Evolutionary conservation across 2,797 vertebrate species (phyloP).

Genomic region (Toxotes lorentzi): DNA sequence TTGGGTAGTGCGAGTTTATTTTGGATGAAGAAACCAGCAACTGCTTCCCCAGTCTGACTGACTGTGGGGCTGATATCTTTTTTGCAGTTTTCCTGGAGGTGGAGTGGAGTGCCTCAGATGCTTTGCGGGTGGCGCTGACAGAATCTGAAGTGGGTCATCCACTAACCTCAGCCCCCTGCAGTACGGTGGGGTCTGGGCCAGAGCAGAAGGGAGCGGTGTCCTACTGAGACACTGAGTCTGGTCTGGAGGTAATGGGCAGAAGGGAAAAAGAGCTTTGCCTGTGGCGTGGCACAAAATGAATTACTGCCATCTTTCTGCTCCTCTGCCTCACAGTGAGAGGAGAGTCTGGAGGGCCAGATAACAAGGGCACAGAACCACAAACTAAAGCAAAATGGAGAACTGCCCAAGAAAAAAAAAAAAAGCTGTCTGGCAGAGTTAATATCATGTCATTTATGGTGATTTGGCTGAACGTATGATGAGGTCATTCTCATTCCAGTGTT

Average conservation of each 20-base stretch:
- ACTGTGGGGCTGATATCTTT: constrained; percentile 41
- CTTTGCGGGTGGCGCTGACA: constrained; percentile 60
- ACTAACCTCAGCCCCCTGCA: constrained; percentile 64
- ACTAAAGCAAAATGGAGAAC: constrained; percentile 72
- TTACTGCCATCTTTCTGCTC: constrained; percentile 81
- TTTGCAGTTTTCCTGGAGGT: constrained; percentile 47
- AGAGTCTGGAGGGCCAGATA: constrained; percentile 80
- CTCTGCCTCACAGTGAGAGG: constrained; percentile 72
- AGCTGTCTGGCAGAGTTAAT: constrained; percentile 71
- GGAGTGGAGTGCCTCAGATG: constrained; percentile 49
- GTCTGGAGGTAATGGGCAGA: constrained; percentile 74
- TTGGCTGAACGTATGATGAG: constrained; percentile 73
- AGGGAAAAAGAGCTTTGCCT: constrained; percentile 68
- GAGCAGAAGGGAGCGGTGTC: constrained; percentile 61
- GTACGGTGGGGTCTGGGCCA: constrained; percentile 55
- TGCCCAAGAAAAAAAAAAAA: constrained; percentile 53
- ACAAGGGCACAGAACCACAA: constrained; percentile 77
- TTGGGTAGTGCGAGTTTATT: constrained; percentile 24
- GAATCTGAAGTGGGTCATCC: constrained; percentile 72
- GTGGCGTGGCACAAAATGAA: constrained; percentile 76
- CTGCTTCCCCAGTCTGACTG: constrained; percentile 27
- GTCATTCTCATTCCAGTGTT: constrained; percentile 74
- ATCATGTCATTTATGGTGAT: constrained; percentile 75
- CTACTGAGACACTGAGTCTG: constrained; percentile 73
- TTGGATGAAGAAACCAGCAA: constrained; percentile 16